Evolutionary conservation across 2,888 invertebrate genomes (phyloP).

Genomic region (Allacma fusca): DNA sequence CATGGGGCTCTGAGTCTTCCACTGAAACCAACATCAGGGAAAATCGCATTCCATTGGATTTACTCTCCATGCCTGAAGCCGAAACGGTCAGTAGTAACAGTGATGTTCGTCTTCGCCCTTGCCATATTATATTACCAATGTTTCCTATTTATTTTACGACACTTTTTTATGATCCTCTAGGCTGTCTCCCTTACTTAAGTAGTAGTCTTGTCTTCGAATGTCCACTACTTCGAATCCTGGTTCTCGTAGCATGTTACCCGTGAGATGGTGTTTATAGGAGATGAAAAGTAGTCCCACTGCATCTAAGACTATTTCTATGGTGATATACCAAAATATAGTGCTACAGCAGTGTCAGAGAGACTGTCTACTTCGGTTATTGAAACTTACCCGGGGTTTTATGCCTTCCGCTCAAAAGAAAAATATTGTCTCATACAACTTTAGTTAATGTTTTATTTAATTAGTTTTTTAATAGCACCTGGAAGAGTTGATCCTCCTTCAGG

Average conservation of each 20-base stretch:
- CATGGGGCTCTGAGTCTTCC: constrained; percentile 68
- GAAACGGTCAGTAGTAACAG: constrained; percentile 70
- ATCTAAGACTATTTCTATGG: too few species aligned
- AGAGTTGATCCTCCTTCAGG: too few species aligned
- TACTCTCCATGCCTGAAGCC: constrained; percentile 88
- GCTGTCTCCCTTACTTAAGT: constrained; percentile 4
- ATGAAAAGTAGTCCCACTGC: too few species aligned
- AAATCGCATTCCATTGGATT: constrained; percentile 90
- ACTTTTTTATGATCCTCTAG: constrained; percentile 28
- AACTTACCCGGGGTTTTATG: too few species aligned
- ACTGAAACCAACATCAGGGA: constrained; percentile 76
- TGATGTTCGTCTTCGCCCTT: neutral
- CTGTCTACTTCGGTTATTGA: too few species aligned
- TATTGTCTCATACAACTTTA: too few species aligned
- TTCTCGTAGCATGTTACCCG: neutral
- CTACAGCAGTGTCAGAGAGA: too few species aligned
- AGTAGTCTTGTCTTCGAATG: neutral
- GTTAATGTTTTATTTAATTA: too few species aligned
- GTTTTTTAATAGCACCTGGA: too few species aligned
- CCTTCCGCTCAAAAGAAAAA: too few species aligned
- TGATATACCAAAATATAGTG: too few species aligned
- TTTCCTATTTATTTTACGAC: constrained; percentile 43
- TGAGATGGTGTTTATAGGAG: neutral
- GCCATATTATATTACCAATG: neutral
- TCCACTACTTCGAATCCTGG: neutral